Percentiles rank a stretch among this genome's conserved stretches.
Conservation (phyloP, 2,888 invertebrate genomes). For the Ichneumon xanthorius region DNA sequence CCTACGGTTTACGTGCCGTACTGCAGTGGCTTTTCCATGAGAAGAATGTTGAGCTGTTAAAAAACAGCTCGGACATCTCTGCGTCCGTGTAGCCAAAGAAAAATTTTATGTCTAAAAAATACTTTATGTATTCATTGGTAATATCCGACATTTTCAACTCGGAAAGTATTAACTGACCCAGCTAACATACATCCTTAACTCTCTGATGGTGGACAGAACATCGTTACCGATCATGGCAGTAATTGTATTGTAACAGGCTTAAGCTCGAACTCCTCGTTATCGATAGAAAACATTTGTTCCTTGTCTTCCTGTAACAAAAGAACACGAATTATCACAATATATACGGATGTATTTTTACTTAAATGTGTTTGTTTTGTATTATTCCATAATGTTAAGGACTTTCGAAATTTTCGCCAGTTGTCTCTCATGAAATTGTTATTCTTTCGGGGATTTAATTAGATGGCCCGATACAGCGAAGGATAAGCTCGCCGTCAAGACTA, state of each 20-base stretch:
- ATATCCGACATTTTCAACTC: background rate
- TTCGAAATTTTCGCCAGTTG: constrained; percentile 65
- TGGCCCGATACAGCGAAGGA: too few relatives aligned
- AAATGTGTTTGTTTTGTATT: constrained; percentile 17
- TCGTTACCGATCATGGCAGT: constrained; percentile 90
- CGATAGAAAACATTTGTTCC: constrained; percentile 90
- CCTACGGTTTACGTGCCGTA: too few relatives aligned
- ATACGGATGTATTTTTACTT: constrained; percentile 39
- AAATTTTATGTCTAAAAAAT: background rate
- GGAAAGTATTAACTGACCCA: background rate
- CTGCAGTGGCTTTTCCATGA: too few relatives aligned
- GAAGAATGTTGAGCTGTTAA: too few relatives aligned
- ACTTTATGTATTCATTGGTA: background rate
- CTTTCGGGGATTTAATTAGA: too few relatives aligned
- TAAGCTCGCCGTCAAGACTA: too few relatives aligned
- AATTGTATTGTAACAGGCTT: constrained; percentile 93
- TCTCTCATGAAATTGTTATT: too few relatives aligned
- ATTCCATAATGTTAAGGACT: constrained; percentile 49
- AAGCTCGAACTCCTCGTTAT: constrained; percentile 95
- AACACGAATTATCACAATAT: constrained; percentile 45
- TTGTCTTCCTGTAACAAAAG: constrained; percentile 84
- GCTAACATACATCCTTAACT: constrained; percentile 42
- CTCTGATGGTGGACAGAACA: constrained; percentile 86
- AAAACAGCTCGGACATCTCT: too few relatives aligned
- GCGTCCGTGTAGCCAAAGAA: too few relatives aligned